These are phyloP conservation scores for Clepsis dumicolana DNA, from an alignment of 2,888 invertebrate species.

Conservation along the genomic window DNA sequence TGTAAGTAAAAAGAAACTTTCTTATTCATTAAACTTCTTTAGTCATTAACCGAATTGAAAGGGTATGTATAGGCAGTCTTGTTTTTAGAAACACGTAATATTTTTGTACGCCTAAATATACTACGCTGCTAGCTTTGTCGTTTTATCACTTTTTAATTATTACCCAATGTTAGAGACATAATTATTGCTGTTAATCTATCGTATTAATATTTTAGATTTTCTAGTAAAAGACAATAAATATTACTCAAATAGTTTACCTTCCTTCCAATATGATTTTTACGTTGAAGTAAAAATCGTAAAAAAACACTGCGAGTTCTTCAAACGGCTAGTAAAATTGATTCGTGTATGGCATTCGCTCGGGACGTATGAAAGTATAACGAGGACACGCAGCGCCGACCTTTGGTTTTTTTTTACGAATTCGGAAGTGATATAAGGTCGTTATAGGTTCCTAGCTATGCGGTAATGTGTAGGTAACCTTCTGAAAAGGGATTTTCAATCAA, in stretches of 20 bases:
- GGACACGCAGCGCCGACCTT: constrained; percentile 59
- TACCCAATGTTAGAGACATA: too few species aligned
- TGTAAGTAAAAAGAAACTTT: too few species aligned
- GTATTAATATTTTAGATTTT: too few species aligned
- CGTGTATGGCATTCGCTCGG: constrained; percentile 45
- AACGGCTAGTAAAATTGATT: not conserved
- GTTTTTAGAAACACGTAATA: not conserved
- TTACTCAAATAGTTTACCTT: too few species aligned
- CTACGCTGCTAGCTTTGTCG: too few species aligned
- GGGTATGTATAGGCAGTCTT: too few species aligned
- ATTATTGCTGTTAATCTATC: too few species aligned
- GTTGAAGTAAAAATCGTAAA: not conserved
- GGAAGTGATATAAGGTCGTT: constrained; percentile 10
- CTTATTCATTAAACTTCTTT: too few species aligned
- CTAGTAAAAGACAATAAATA: too few species aligned
- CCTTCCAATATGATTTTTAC: not conserved
- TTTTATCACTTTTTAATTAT: too few species aligned
- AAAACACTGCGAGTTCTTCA: not conserved
- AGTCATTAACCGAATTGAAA: too few species aligned
- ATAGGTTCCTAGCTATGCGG: not conserved
- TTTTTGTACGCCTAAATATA: too few species aligned
- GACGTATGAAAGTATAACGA: constrained; percentile 64
- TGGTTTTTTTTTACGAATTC: constrained; percentile 55
- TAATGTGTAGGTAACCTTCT: not conserved
- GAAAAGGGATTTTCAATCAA: not conserved